Evolutionary conservation across 2,888 invertebrate genomes (phyloP), one percentile per base, ranked within the genome.

Genomic region (Tenthredo scrophulariae): DNA sequence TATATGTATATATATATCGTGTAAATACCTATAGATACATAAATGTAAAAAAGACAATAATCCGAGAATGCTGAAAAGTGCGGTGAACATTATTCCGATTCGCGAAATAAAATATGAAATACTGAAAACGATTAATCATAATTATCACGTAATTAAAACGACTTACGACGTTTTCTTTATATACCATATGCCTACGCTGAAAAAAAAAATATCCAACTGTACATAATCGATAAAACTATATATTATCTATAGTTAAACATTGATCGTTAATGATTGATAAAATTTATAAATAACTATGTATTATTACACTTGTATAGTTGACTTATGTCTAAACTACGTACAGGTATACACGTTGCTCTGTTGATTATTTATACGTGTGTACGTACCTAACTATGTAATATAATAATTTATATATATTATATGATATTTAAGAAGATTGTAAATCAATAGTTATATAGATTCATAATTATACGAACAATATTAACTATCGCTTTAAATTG

Each of bases 301-400:
- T 46, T 46, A 46, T 43, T 43, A 43, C 43, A 43, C 13, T 13
- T 43, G 13, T 43, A 43, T 43, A 43, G 43, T 43, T 43, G 2
- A 10, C 43, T 4, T 43, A 43, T 43, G 13, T 46, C 46, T 50
- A 50, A 18, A 6, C 50, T 72, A 72, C 9, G 37, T 37, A 37
- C 37, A 40, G 9, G 40, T 74, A 74, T 37, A 74, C 37, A 74
- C 72, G 40, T 74, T 43, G 43, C 43, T 43, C 40, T 9, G 72
- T 15, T 74, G 10, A 40, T 74, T 74, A 40, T 74, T 74, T 43
- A 40, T 74, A 74, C 18, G 40, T 40, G 40, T 40, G 7, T 37
- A 7, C 6, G n/a, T 37, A 37, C 15, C n/a, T 40, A 37, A 37
- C 5, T 65, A 6, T 65, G 7, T 65, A 4, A 72, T 72, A 37